These are phyloP conservation scores for Chelon auratus DNA, from an alignment of 2,797 vertebrate species.

Conservation along the genomic window DNA sequence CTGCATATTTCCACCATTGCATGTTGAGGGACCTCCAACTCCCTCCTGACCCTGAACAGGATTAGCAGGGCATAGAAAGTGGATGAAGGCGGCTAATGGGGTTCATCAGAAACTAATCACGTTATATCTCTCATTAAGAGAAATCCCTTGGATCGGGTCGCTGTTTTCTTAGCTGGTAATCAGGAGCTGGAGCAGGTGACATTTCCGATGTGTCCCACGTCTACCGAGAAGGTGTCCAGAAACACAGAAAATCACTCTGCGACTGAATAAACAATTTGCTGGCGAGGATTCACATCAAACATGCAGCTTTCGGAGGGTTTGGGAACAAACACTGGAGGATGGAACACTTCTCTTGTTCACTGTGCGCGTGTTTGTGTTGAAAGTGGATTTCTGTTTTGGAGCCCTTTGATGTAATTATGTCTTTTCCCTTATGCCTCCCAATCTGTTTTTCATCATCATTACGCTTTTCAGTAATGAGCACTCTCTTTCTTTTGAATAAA, in stretches of 20 bases:
- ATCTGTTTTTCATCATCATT: slow-evolving; percentile 74
- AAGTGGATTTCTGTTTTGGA: slow-evolving; percentile 52
- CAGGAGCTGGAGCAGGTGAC: slow-evolving; percentile 13
- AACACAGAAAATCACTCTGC: slow-evolving; percentile 23
- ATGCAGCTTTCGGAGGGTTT: slow-evolving; percentile 41
- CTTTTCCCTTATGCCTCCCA: slow-evolving; percentile 68
- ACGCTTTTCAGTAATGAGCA: slow-evolving; percentile 77
- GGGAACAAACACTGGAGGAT: slow-evolving; percentile 43
- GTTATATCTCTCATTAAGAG: slow-evolving; percentile 19
- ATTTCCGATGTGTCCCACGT: slow-evolving; percentile 13
- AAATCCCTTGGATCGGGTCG: not conserved
- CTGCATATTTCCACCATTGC: not conserved
- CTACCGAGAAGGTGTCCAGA: slow-evolving; percentile 22
- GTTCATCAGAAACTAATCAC: slow-evolving; percentile 13
- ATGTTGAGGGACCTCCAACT: slow-evolving; percentile 1
- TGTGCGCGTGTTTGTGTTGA: slow-evolving; percentile 35
- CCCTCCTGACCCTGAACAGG: not conserved
- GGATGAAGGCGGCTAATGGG: not conserved
- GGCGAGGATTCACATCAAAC: slow-evolving; percentile 26
- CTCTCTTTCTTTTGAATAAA: slow-evolving; percentile 69
- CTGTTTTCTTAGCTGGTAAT: slow-evolving; percentile 2
- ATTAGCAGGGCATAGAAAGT: not conserved
- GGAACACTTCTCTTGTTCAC: slow-evolving; percentile 36
- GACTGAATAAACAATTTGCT: slow-evolving; percentile 43
- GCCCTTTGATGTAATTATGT: slow-evolving; percentile 75